These are phyloP conservation scores for Drosophila subpulchrella DNA, from an alignment of 1,140 invertebrate genomes.

Conservation along the genomic window DNA sequence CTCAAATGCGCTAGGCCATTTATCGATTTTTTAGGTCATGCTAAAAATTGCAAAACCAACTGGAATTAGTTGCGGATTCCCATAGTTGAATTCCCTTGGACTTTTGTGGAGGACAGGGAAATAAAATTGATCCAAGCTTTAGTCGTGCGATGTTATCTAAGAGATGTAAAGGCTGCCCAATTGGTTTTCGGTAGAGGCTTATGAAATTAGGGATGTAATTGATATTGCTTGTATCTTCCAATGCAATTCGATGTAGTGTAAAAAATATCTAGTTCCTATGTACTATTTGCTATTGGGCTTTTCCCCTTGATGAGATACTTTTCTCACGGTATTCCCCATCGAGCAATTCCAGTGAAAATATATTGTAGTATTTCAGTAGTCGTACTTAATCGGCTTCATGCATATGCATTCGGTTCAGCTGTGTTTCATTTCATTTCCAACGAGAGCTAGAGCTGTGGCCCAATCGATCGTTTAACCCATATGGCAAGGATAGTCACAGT, in stretches of 20 bases:
- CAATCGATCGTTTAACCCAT: slow-evolving; percentile 29
- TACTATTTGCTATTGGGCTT: neutral
- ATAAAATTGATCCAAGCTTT: slow-evolving; percentile 2
- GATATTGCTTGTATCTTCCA: neutral
- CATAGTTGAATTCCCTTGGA: slow-evolving; percentile 19
- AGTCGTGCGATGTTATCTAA: slow-evolving; percentile 3
- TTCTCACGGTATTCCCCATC: slow-evolving; percentile 39
- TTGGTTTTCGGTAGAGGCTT: neutral
- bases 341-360: slow-evolving; percentile 13
- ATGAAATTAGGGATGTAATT: neutral
- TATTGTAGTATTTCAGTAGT: neutral
- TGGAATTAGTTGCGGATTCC: slow-evolving; percentile 38
- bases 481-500: slow-evolving; percentile 37
- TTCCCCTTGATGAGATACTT: slow-evolving; percentile 4
- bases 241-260: slow-evolving; percentile 1
- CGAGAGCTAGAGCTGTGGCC: neutral
- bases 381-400: slow-evolving; percentile 1
- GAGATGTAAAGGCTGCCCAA: neutral
- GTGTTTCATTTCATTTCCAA: neutral
- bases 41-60: slow-evolving; percentile 41
- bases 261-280: neutral
- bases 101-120: neutral
- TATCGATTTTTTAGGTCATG: slow-evolving; percentile 50
- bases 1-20: slow-evolving; percentile 23
- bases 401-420: slow-evolving; percentile 8